A percentile compares a stretch with the other conserved stretches of the same genome.
Evolutionary conservation across 2,113 vertebrate species (phyloP).

Genomic region (Chinchilla lanigera): DNA sequence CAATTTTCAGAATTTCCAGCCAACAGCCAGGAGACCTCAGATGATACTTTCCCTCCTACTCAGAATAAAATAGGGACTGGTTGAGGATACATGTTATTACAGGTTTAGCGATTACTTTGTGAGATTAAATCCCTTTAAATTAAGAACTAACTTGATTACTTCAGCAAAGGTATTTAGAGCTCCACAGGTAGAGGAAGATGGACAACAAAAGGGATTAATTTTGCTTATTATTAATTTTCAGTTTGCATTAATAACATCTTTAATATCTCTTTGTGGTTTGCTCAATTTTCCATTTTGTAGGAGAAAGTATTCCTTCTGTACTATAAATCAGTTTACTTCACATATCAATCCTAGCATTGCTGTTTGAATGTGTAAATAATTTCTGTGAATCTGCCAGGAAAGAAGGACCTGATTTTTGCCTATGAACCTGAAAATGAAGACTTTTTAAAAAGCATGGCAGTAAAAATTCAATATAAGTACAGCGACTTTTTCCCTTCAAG

Average conservation of each 20-base stretch:
- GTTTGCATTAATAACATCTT: conserved; percentile 75
- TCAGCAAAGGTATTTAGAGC: conserved; percentile 54
- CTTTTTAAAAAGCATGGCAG: background rate
- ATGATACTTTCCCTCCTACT: conserved; percentile 48
- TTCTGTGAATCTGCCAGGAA: background rate
- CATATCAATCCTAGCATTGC: background rate
- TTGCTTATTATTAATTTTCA: conserved; percentile 78
- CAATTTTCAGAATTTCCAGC: conserved; percentile 58
- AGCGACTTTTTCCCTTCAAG: background rate
- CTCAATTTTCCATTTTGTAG: conserved; percentile 36
- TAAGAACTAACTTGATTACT: conserved; percentile 71
- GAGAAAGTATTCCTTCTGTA: background rate
- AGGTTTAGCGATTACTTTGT: conserved; percentile 54
- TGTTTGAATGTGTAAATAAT: background rate
- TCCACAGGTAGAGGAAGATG: conserved; percentile 70
- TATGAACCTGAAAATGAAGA: conserved; percentile 1
- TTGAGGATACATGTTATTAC: conserved; percentile 66
- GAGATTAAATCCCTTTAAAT: conserved; percentile 73
- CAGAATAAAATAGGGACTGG: conserved; percentile 71
- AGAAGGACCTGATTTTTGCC: background rate
- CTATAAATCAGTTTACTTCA: conserved; percentile 12
- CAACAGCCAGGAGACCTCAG: conserved; percentile 38
- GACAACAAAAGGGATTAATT: conserved; percentile 66
- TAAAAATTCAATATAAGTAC: background rate
- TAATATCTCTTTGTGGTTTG: conserved; percentile 48